Evolutionary conservation across 1,140 invertebrate genomes (phyloP).

Genomic region (Trichonephila clavipes): DNA sequence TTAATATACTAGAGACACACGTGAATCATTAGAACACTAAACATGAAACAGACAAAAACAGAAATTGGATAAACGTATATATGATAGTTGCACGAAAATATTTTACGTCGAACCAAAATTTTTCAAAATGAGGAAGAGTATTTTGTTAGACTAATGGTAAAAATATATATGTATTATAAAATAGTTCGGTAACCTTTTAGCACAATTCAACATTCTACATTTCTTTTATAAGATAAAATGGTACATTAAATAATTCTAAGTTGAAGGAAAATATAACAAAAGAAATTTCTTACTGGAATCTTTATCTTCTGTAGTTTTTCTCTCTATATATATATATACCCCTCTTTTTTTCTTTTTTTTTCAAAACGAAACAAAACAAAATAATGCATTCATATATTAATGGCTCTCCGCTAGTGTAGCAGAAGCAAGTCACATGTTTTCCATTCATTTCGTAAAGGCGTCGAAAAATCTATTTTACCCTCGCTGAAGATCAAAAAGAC

Average conservation of each 20-base stretch:
- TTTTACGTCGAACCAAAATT: too few relatives aligned
- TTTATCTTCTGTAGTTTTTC: too few relatives aligned
- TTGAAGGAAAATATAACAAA: neutral
- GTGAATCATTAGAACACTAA: too few relatives aligned
- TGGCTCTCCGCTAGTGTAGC: neutral
- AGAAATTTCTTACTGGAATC: neutral
- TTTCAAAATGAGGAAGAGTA: neutral
- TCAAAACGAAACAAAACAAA: neutral
- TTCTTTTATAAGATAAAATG: neutral
- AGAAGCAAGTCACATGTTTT: neutral
- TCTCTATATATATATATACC: too few relatives aligned
- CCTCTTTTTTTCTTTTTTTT: too few relatives aligned
- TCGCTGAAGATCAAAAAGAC: neutral
- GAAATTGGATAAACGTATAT: too few relatives aligned
- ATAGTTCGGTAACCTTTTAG: neutral
- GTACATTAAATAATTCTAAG: neutral
- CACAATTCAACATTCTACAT: neutral
- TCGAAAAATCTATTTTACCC: conserved; percentile 3
- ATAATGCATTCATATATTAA: conserved; percentile 34
- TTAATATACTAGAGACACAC: too few relatives aligned
- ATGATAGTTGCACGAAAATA: too few relatives aligned
- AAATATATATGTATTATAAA: neutral
- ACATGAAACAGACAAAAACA: too few relatives aligned
- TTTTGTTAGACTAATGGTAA: neutral
- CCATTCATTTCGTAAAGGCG: conserved; percentile 9